Evolutionary conservation across 1,140 invertebrate genomes (phyloP).

Genomic region (Tyrophagus putrescentiae): DNA sequence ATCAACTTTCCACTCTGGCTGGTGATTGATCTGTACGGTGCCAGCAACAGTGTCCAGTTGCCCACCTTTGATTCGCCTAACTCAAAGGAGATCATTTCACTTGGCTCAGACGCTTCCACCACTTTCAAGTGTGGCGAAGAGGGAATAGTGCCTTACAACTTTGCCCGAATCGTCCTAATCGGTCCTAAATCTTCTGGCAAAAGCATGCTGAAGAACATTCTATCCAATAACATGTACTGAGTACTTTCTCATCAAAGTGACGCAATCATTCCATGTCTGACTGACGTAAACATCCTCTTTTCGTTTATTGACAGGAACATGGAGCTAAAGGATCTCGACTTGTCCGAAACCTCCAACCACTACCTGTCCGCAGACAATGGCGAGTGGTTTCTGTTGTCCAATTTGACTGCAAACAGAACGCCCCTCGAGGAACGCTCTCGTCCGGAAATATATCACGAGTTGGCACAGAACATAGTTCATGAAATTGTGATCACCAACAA

Average conservation of each 20-base stretch:
- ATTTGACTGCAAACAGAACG: conserved; percentile 21
- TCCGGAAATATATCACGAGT: background rate
- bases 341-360: background rate
- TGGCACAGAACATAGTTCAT: conserved; percentile 17
- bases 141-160: conserved; percentile 4
- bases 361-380: conserved; percentile 4
- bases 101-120: conserved; percentile 6
- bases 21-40: conserved; percentile 19
- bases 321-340: background rate
- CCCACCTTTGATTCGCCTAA: background rate
- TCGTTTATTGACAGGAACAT: background rate
- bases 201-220: conserved; percentile 21
- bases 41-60: conserved; percentile 1
- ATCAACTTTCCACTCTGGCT: conserved; percentile 19
- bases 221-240: conserved; percentile 21
- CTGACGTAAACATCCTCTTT: background rate
- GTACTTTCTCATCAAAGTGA: background rate
- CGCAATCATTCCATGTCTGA: background rate
- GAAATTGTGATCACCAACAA: conserved; percentile 7
- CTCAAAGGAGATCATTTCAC: conserved; percentile 6
- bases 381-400: conserved; percentile 16
- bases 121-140: conserved; percentile 12
- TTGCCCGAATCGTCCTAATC: conserved; percentile 12
- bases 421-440: background rate
- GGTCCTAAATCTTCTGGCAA: conserved; percentile 27